A percentile compares a stretch with the other conserved stretches of the same genome.
These are phyloP conservation scores for Oreochromis niloticus DNA, from an alignment of 2,113 vertebrate genomes.

Conservation along the genomic window DNA sequence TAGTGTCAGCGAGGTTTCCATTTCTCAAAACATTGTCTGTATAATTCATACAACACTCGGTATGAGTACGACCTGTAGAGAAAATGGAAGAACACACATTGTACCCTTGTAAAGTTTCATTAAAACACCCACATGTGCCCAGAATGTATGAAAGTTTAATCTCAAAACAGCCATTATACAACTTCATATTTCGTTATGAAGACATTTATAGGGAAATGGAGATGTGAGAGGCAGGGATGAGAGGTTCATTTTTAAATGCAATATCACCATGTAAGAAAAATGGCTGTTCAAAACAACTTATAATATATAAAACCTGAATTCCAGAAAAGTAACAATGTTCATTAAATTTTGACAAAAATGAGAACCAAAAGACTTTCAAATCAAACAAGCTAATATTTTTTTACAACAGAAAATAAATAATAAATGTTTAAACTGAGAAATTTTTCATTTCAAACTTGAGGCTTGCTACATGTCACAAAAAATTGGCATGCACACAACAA, in stretches of 20 bases:
- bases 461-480: not conserved
- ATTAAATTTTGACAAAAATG: not conserved
- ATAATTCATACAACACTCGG: rapidly evolving
- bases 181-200: not conserved
- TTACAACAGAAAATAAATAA: not conserved
- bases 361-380: not conserved
- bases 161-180: not conserved
- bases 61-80: not conserved
- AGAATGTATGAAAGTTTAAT: not conserved
- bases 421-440: not conserved
- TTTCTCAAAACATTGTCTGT: rapidly evolving
- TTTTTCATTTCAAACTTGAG: not conserved
- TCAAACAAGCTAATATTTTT: not conserved
- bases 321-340: rapidly evolving
- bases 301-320: not conserved
- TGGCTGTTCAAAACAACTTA: not conserved
- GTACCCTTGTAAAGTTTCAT: not conserved
- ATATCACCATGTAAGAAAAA: not conserved
- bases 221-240: not conserved
- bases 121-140: not conserved
- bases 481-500: rapidly evolving
- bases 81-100: not conserved
- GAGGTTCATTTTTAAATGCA: not conserved
- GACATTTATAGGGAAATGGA: not conserved
- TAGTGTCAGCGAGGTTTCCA: rapidly evolving